Evolutionary conservation across 2,888 invertebrate genomes (phyloP), one percentile per base, ranked within the genome.

Genomic region (Cremastinae sp.): DNA sequence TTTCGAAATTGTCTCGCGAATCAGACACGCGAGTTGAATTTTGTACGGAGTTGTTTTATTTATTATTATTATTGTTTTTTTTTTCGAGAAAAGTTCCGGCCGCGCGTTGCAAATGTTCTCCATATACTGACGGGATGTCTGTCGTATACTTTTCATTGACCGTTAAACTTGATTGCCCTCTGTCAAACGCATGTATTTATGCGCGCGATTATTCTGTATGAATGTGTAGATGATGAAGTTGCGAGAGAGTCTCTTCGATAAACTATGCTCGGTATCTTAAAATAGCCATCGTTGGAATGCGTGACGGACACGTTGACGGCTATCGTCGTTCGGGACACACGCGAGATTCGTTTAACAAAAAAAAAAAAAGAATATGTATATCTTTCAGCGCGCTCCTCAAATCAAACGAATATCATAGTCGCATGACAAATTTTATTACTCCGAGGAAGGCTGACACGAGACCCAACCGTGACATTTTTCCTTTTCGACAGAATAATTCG

Each of bases 221-320:
- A 20, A 28, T 28, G 28, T 28, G 22, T 35, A 22, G 53, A 53
- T 49, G 53, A 53, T 49, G 22, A 55, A 28, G 37, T 28, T 28
- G 22, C 14, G 2, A 22, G 28, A 28, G 56, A 64, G 73, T 65
- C 69, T 76, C 65, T 8, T 9, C 8, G 69, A 74, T 74, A 66
- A 77, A 74, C 69, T 77, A 77, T 77, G 61, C 43, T 69, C 64
- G 61, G 37, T 18, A 70, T 77, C 77, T 77, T 77, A 74, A 77
- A 77, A 77, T 77, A 77, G 77, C 41, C 41, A 55, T 69, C 77
- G 77, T 77, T 66, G 77, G 77, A 77, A 77, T 74, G 77, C 77
- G 65, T 74, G 77, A 77, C 76, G 76, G 68, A 76, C 59, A 61
- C 77, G 73, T 73, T 77, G 77, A 76, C 76, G 73, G 49, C 14